Percentiles rank a stretch among this genome's conserved stretches.
Evolutionary conservation across 2,113 vertebrate species (phyloP).

Genomic region (Anguilla rostrata): DNA sequence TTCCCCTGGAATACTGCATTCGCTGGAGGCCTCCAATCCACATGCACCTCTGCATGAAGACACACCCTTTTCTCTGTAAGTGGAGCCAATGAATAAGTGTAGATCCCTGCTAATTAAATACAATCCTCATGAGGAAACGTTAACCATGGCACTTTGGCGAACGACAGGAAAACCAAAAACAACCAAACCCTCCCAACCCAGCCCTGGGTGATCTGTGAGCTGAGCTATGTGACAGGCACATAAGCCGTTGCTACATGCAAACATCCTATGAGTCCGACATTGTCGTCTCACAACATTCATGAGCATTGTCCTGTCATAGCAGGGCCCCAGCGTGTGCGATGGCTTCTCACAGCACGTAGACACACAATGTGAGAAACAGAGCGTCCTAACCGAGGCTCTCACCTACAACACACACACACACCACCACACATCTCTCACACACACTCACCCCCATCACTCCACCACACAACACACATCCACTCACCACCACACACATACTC

Average conservation of each 20-base stretch:
- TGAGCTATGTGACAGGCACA: neutral
- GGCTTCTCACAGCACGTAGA: too few relatives aligned
- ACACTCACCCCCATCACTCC: too few relatives aligned
- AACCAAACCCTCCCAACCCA: neutral
- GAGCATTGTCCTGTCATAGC: too few relatives aligned
- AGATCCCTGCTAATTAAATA: constrained; percentile 16
- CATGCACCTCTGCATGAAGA: neutral
- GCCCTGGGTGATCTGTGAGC: neutral
- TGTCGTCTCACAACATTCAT: too few relatives aligned
- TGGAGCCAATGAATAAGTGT: constrained; percentile 6
- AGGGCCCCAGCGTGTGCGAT: too few relatives aligned
- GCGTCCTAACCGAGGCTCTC: too few relatives aligned
- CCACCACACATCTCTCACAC: too few relatives aligned
- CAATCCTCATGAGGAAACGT: constrained; percentile 9
- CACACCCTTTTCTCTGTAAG: neutral
- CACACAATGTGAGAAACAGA: too few relatives aligned
- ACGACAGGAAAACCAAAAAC: constrained; percentile 5
- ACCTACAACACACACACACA: too few relatives aligned
- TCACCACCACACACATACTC: too few relatives aligned
- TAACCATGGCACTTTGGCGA: neutral
- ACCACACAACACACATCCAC: too few relatives aligned
- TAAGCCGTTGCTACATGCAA: too few relatives aligned
- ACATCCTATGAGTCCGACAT: neutral
- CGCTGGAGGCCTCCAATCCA: neutral
- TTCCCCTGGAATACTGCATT: neutral